These are phyloP conservation scores for Lepidurus packardi DNA, from an alignment of 1,140 invertebrate genomes.

Conservation along the genomic window DNA sequence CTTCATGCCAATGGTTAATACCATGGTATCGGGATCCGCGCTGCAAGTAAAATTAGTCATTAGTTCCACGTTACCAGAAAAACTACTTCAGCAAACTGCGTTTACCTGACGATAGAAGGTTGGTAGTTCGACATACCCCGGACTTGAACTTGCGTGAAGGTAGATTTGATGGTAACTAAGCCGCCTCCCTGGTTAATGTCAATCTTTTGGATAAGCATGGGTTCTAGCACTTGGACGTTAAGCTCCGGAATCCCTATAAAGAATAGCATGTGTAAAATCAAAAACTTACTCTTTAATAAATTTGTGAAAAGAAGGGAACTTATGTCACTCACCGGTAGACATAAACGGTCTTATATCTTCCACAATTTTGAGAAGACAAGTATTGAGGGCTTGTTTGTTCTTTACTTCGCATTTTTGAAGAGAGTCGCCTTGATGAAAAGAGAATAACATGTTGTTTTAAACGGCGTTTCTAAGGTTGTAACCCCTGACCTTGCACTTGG, in stretches of 20 bases:
- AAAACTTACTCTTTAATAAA: background rate
- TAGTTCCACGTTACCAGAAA: background rate
- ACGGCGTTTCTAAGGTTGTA: constrained; percentile 45
- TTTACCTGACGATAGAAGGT: constrained; percentile 39
- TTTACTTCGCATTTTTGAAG: constrained; percentile 33
- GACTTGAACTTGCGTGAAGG: constrained; percentile 53
- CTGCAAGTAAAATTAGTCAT: constrained; percentile 35
- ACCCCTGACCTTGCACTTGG: background rate
- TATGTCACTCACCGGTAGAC: constrained; percentile 29
- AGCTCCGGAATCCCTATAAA: constrained; percentile 34
- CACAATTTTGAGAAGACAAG: constrained; percentile 31
- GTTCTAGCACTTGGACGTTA: constrained; percentile 46
- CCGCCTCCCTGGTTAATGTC: constrained; percentile 55
- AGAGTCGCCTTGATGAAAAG: constrained; percentile 32
- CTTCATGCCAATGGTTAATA: constrained; percentile 37
- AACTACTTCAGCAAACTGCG: background rate
- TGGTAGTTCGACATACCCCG: constrained; percentile 38
- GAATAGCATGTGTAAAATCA: constrained; percentile 24
- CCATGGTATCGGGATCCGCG: constrained; percentile 38
- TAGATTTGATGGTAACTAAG: constrained; percentile 54
- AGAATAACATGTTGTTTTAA: constrained; percentile 38
- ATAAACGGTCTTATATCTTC: constrained; percentile 35
- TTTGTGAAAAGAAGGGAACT: background rate
- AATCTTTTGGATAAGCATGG: constrained; percentile 54
- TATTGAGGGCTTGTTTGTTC: constrained; percentile 27